Evolutionary conservation across 2,888 invertebrate genomes (phyloP), one percentile per base, ranked within the genome.

Genomic region (Ectropis crepuscularia): DNA sequence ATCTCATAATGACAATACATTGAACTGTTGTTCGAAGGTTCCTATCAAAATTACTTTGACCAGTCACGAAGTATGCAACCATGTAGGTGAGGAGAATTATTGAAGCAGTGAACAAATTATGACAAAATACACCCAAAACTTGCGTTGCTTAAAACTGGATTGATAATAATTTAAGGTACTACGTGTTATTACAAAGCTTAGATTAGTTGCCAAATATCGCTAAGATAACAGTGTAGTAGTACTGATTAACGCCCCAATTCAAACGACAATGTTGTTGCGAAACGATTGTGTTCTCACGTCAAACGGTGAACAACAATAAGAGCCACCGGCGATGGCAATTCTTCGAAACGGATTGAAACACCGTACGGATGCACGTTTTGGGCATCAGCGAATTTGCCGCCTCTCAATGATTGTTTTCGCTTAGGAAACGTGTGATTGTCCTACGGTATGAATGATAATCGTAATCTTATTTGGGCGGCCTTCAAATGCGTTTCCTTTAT

Each of bases 361-460:
- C 88, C 80, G 83, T 88, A 87, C 89, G 89, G 89, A 90, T 90
- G 92, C 92, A 92, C 92, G 92, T 91, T 89, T 90, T 88, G 85
- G 87, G 83, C 86, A 87, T 91, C 92, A 92, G 92, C 92, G 84
- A 85, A 61, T 65, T 66, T 61, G 68, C 84, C 84, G 87, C 86
- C 84, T 81, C 81, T 82, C 82, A 80, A 79, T 86, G 80, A 85
- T 86, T 83, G 82, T 83, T 81, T 81, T 83, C 79, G 68, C 78
- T 81, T 77, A 75, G 76, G 79, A 75, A 80, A 80, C 77, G 65
- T 73, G 61, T 74, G 59, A 57, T 51, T 58, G 53, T 63, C 61
- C 65, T 49, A 47, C 43, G 49, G n/a, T 43, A 36, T 63, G 57
- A 57, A 63, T 63, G 57, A 45, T 58, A 70, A 71, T 66, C 46